These are phyloP conservation scores for Scomber scombrus DNA, from an alignment of 2,113 vertebrate genomes.

Conservation along the genomic window DNA sequence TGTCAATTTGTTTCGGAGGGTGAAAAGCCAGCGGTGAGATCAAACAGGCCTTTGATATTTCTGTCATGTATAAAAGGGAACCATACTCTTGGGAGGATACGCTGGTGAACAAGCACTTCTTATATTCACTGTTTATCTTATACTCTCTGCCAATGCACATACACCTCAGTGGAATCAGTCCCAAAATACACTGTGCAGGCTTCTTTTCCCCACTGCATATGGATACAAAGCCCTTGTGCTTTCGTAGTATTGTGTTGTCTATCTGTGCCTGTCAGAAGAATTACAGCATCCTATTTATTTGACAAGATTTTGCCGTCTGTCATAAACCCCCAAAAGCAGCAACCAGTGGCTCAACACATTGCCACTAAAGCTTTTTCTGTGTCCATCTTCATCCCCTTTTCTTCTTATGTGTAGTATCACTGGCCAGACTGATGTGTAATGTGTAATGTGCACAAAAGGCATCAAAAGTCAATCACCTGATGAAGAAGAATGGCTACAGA, in stretches of 20 bases:
- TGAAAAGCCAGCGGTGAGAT: slow-evolving; percentile 73
- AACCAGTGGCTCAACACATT: slow-evolving; percentile 22
- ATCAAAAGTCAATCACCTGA: slow-evolving; percentile 29
- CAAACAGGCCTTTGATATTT: slow-evolving; percentile 81
- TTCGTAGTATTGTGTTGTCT: slow-evolving; percentile 35
- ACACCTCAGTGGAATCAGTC: slow-evolving; percentile 40
- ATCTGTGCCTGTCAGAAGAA: slow-evolving; percentile 38
- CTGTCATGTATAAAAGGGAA: slow-evolving; percentile 68
- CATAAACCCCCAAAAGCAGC: slow-evolving; percentile 32
- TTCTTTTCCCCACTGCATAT: slow-evolving; percentile 23
- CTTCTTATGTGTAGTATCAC: not conserved
- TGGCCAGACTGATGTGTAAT: slow-evolving; percentile 17
- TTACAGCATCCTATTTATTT: slow-evolving; percentile 49
- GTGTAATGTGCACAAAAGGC: slow-evolving; percentile 6
- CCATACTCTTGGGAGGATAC: slow-evolving; percentile 60
- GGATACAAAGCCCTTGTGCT: slow-evolving; percentile 37
- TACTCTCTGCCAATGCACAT: slow-evolving; percentile 57
- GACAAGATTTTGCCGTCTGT: slow-evolving; percentile 32
- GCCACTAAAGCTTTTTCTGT: slow-evolving; percentile 20
- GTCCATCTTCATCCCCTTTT: slow-evolving; percentile 15
- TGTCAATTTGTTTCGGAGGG: slow-evolving; percentile 76
- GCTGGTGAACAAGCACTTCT: slow-evolving; percentile 55
- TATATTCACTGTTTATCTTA: slow-evolving; percentile 73
- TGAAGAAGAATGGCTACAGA: slow-evolving; percentile 52
- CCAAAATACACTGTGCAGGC: slow-evolving; percentile 42